A percentile compares a stretch with the other conserved stretches of the same genome.
Evolutionary conservation across 2,797 vertebrate species (phyloP).

Genomic region (Pseudochromis fuscus): DNA sequence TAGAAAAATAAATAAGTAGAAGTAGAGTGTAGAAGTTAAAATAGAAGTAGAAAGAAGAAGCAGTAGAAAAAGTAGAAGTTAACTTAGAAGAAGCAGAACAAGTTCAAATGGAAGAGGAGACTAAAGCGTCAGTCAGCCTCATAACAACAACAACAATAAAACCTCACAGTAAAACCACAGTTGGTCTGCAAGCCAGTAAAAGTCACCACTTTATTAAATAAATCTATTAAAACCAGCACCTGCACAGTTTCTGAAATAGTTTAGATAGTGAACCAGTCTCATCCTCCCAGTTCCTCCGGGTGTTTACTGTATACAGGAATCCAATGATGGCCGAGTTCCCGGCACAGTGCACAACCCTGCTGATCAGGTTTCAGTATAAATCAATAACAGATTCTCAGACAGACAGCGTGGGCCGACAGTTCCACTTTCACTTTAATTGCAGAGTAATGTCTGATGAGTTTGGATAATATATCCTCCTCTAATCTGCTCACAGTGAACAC

Average conservation of each 20-base stretch:
- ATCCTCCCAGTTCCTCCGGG: background rate
- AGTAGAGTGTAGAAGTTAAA: too few species aligned
- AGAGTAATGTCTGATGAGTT: background rate
- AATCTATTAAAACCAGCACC: background rate
- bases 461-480: slow-evolving; percentile 25
- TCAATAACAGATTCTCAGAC: slow-evolving; percentile 19
- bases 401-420: slow-evolving; percentile 8
- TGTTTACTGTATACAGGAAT: background rate
- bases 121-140: too few species aligned
- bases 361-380: slow-evolving; percentile 41
- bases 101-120: too few species aligned
- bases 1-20: too few species aligned
- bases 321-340: background rate
- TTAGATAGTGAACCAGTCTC: background rate
- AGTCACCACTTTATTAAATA: too few species aligned
- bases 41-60: too few species aligned
- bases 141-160: too few species aligned
- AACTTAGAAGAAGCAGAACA: too few species aligned
- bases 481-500: slow-evolving; percentile 43
- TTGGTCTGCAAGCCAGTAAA: too few species aligned
- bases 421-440: slow-evolving; percentile 55
- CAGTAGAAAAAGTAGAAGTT: too few species aligned
- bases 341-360: background rate
- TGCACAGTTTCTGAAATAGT: background rate
- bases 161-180: too few species aligned